Conservation (phyloP, 2,797 vertebrate species). For the Rhinogobio ventralis region DNA sequence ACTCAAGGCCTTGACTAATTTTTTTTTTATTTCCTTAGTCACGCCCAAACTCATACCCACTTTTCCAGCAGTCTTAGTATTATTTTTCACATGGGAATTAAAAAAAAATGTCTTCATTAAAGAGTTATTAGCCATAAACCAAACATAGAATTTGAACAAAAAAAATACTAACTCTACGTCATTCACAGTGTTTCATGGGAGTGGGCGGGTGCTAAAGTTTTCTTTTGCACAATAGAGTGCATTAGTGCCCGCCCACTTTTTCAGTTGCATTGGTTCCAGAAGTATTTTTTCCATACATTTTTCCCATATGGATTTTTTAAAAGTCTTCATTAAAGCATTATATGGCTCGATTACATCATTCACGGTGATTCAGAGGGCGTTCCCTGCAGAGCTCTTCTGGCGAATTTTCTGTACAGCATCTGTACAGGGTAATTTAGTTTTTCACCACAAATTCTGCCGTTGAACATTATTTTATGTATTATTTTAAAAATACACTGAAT, state of each 20-base stretch:
- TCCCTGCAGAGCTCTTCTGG: background rate
- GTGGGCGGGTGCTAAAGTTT: background rate
- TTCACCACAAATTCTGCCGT: background rate
- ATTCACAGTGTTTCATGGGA: background rate
- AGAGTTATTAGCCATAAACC: background rate
- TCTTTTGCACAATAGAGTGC: background rate
- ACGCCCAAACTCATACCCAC: background rate
- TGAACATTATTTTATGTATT: too few species aligned
- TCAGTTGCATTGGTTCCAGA: background rate
- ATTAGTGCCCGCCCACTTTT: background rate
- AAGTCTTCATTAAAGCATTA: background rate
- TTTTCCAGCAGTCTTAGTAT: background rate
- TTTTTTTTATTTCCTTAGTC: background rate
- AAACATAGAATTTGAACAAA: background rate
- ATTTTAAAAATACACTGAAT: background rate
- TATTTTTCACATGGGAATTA: background rate
- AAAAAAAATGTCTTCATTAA: background rate
- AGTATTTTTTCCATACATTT: background rate
- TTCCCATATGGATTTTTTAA: background rate
- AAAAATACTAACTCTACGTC: background rate
- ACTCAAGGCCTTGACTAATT: background rate
- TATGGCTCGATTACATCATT: background rate
- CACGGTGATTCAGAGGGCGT: too few species aligned
- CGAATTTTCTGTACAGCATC: background rate
- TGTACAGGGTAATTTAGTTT: background rate